phyloP scores from a whole-genome alignment of 2,113 vertebrate genomes.

The Orcinus orca region DNA sequence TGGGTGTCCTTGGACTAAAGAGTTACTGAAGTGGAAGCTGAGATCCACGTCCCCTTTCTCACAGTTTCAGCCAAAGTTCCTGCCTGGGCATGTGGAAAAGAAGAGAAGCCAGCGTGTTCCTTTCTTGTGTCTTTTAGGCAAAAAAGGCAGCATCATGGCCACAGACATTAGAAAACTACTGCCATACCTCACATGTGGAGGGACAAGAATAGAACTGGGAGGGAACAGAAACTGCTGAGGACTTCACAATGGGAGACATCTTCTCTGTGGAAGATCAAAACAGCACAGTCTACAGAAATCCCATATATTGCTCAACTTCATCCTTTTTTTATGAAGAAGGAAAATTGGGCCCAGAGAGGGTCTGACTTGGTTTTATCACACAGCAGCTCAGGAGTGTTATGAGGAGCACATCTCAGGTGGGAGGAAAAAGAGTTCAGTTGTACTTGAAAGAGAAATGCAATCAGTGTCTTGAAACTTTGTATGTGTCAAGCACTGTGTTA shows the following conservation, averaged over 20 bases:
- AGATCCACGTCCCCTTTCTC: neutral
- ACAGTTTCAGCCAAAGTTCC: neutral
- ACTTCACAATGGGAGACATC: neutral
- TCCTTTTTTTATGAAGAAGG: neutral
- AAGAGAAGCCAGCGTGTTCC: neutral
- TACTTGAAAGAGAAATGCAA: neutral
- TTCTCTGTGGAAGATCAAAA: neutral
- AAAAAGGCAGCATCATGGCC: neutral
- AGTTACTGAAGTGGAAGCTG: neutral
- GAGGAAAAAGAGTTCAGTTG: neutral
- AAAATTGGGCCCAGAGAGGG: neutral
- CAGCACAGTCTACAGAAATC: neutral
- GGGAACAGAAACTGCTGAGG: neutral
- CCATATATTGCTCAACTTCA: fast-evolving
- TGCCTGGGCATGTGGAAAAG: neutral
- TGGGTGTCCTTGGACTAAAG: neutral
- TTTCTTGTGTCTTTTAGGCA: neutral
- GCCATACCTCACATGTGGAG: neutral
- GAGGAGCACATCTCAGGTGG: neutral
- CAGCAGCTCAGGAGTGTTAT: neutral
- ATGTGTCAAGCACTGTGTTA: neutral
- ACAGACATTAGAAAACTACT: neutral
- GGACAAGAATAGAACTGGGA: neutral
- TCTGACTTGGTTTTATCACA: neutral
- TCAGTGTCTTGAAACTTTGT: neutral